Conservation (phyloP, 2,888 invertebrate genomes). For the Gastracanthus pulcherrimus region DNA sequence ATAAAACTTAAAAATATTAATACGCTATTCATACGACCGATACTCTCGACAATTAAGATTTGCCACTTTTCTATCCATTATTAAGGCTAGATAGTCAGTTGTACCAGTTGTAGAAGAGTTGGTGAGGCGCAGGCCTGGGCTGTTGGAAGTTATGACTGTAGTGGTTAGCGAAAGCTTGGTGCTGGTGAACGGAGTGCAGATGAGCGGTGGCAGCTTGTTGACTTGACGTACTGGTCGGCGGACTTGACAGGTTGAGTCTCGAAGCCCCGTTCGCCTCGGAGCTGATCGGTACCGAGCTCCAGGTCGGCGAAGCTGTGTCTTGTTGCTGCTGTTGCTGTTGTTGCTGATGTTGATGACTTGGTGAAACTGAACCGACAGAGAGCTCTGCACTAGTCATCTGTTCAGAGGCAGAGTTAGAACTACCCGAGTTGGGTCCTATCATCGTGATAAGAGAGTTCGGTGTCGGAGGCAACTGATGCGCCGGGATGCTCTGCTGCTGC, state of each 20-base stretch:
- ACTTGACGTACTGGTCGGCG: slow-evolving; percentile 53
- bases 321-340: slow-evolving; percentile 62
- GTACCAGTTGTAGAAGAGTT: slow-evolving; percentile 72
- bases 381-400: slow-evolving; percentile 67
- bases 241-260: slow-evolving; percentile 63
- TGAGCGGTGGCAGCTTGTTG: slow-evolving; percentile 36
- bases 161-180: slow-evolving; percentile 71
- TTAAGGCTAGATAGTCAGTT: no score
- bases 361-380: slow-evolving; percentile 69
- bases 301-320: slow-evolving; percentile 65
- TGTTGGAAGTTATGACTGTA: slow-evolving; percentile 71
- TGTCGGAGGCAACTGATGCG: slow-evolving; percentile 76
- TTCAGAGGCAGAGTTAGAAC: slow-evolving; percentile 68
- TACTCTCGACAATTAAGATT: no score
- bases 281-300: slow-evolving; percentile 61
- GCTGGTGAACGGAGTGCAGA: slow-evolving; percentile 67
- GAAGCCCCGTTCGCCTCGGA: slow-evolving; percentile 35
- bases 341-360: slow-evolving; percentile 65
- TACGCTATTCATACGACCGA: no score
- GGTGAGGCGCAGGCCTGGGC: slow-evolving; percentile 69
- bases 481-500: slow-evolving; percentile 70
- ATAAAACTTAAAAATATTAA: no score
- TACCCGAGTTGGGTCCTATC: slow-evolving; percentile 78
- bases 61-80: no score
- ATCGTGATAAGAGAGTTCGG: slow-evolving; percentile 78